phyloP scores from a whole-genome alignment of 2,888 invertebrate genomes.

The Opisthograptis luteolata region DNA sequence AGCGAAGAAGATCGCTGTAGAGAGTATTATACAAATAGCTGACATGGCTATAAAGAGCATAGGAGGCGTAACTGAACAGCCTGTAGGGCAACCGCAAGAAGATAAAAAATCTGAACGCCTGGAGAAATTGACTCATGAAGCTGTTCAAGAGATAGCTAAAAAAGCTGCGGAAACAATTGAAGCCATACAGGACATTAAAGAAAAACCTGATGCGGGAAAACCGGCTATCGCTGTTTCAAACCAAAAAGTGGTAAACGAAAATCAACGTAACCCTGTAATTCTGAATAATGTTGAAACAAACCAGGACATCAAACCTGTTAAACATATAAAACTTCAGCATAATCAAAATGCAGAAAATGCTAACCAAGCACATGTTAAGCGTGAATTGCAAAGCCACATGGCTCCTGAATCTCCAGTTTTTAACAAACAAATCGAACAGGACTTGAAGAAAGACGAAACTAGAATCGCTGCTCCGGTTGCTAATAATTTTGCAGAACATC shows the following conservation, averaged over 20 bases:
- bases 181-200: slow-evolving; percentile 73
- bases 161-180: slow-evolving; percentile 73
- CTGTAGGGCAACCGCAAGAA: slow-evolving; percentile 41
- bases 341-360: slow-evolving; percentile 4
- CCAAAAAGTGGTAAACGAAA: slow-evolving; percentile 4
- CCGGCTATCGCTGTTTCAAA: slow-evolving; percentile 10
- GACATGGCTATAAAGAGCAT: slow-evolving; percentile 76
- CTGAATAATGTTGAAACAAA: slow-evolving; percentile 14
- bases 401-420: slow-evolving; percentile 17
- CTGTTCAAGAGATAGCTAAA: slow-evolving; percentile 78
- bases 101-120: slow-evolving; percentile 54
- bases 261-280: slow-evolving; percentile 9
- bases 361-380: slow-evolving; percentile 9
- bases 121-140: slow-evolving; percentile 63
- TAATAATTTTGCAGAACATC: neutral
- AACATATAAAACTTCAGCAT: slow-evolving; percentile 16
- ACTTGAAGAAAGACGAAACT: neutral
- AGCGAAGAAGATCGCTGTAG: slow-evolving; percentile 78
- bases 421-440: slow-evolving; percentile 21
- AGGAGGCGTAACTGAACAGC: slow-evolving; percentile 69
- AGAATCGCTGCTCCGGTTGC: neutral
- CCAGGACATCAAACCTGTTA: neutral
- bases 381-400: slow-evolving; percentile 16
- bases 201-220: slow-evolving; percentile 30
- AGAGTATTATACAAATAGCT: slow-evolving; percentile 80